Conservation (phyloP, 1,140 invertebrate genomes). For the Saccostrea glomerata region DNA sequence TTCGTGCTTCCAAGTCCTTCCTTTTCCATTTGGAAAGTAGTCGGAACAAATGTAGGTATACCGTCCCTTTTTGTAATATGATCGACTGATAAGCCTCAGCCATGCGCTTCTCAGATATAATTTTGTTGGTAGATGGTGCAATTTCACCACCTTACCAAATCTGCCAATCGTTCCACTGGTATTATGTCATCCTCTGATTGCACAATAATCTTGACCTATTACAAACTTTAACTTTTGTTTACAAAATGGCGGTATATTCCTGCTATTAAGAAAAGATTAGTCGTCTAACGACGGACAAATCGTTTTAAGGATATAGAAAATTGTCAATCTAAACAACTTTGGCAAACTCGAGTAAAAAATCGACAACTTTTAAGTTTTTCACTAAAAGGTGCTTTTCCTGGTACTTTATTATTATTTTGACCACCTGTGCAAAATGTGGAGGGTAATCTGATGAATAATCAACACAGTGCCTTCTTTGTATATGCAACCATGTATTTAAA, state of each 20-base stretch:
- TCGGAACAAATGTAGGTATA: slow-evolving; percentile 40
- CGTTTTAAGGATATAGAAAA: not conserved
- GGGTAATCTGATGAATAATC: no score
- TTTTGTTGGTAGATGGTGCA: slow-evolving; percentile 32
- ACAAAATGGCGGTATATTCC: not conserved
- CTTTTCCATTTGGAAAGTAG: slow-evolving; percentile 41
- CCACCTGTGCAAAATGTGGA: no score
- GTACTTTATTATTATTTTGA: no score
- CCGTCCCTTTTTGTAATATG: not conserved
- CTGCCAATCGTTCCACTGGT: not conserved
- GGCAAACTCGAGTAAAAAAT: no score
- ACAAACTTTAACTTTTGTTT: not conserved
- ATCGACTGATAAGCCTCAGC: slow-evolving; percentile 39
- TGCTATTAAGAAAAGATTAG: not conserved
- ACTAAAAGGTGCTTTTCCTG: no score
- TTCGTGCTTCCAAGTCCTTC: not conserved
- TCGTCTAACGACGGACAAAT: not conserved
- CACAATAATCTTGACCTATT: slow-evolving; percentile 44
- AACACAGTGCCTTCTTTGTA: no score
- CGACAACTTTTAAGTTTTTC: no score
- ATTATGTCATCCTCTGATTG: slow-evolving; percentile 32
- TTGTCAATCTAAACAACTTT: not conserved
- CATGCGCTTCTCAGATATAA: not conserved
- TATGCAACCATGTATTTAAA: no score
- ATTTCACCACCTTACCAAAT: slow-evolving; percentile 29